Evolutionary conservation across 1,140 invertebrate genomes (phyloP), one percentile per base, ranked within the genome.

Genomic region (Papilio glaucus): DNA sequence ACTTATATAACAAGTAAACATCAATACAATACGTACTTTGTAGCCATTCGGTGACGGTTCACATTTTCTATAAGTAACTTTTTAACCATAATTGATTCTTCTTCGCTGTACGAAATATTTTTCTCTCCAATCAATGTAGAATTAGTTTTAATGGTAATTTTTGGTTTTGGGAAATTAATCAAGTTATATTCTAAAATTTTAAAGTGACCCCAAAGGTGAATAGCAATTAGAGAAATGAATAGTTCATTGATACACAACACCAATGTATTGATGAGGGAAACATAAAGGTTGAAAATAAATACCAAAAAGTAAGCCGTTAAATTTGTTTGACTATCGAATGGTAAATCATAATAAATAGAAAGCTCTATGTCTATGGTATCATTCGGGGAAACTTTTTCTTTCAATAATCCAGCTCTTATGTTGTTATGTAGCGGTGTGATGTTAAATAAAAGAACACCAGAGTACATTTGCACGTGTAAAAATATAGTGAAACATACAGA

Each of bases 201-300:
- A 41, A 82, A 74, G 75, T 84, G 78, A 8, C 82, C 82, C 76
- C 76, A 80, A 49, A 82, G n/a, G 37, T 82, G 76, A 4, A 84
- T 75, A n/a, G 80, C 75, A 4, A 78, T 69, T 4, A 84, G 24
- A 4, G 63, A 76, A 6, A 82, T 65, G 10, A 79, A 72, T 0
- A 79, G 65, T 37, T 84, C 77, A 4, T 72, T 79, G 13, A 76
- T 71, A 41, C 77, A 77, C 24, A 82, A 74, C 33, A 65, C 45
- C 9, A 62, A 74, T 15, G 77, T 45, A 7, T 72, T 67, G 5
- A 76, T 42, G 6, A 72, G 71, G 9, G 69, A 41, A 21, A 78
- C 29, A 38, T 67, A 72, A 18, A 72, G 42, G 60, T 81, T 79
- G 0, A 76, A 33, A 26, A 74, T 37, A 26, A 41, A 72, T 0